Conservation (phyloP, 2,113 vertebrate species). For the Melanerpes formicivorus region DNA sequence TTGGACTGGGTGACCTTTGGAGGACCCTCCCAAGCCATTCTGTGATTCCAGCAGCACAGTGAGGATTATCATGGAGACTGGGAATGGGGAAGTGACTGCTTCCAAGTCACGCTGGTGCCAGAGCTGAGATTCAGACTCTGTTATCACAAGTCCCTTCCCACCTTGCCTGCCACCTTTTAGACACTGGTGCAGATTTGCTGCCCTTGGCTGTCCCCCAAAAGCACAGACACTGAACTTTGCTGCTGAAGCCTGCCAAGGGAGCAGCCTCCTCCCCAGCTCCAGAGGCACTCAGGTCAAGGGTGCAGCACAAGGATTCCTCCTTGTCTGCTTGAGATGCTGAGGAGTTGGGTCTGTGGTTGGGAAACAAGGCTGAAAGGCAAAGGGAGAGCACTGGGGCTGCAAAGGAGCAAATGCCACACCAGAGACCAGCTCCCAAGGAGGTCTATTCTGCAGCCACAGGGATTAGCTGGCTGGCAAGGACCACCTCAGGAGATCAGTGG, state of each 20-base stretch:
- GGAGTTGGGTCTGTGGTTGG: not conserved
- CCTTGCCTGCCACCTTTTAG: not conserved
- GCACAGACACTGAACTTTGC: not conserved
- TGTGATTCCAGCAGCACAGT: not conserved
- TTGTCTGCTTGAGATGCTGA: not conserved
- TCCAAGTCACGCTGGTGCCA: not conserved
- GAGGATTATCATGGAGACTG: not conserved
- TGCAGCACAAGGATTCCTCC: not conserved
- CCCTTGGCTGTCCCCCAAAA: not conserved
- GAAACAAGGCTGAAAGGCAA: constrained; percentile 1
- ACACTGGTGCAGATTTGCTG: not conserved
- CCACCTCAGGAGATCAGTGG: not conserved
- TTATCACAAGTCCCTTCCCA: not conserved
- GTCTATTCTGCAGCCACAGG: not conserved
- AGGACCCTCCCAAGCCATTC: too few relatives aligned
- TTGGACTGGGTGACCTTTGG: too few relatives aligned
- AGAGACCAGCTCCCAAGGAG: constrained; percentile 1
- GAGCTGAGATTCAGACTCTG: not conserved
- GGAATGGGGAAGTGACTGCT: not conserved
- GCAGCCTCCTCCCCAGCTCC: not conserved
- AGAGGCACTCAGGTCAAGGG: not conserved
- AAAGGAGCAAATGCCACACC: not conserved
- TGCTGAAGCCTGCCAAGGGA: not conserved
- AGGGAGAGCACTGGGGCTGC: not conserved
- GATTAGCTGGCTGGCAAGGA: constrained; percentile 24